Percentiles rank a stretch among this genome's conserved stretches.
phyloP scores from a whole-genome alignment of 2,888 invertebrate genomes.

The Hemistola chrysoprasaria region DNA sequence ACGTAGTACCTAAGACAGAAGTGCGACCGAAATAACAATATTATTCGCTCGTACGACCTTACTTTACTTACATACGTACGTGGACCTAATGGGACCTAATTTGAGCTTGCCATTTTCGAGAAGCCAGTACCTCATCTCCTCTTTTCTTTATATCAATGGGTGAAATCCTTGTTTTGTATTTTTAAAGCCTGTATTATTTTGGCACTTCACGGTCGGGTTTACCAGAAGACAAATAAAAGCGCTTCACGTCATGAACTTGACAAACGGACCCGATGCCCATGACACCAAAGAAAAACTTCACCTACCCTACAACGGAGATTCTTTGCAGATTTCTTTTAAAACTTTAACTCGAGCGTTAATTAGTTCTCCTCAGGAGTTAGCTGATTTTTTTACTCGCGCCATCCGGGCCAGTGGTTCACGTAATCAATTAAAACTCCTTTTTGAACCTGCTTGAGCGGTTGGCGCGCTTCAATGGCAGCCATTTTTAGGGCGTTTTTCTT shows the following conservation, averaged over 20 bases:
- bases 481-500: slow-evolving; percentile 29
- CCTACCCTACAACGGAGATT: slow-evolving; percentile 30
- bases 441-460: slow-evolving; percentile 36
- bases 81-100: too few relatives aligned
- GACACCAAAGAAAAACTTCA: slow-evolving; percentile 18
- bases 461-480: slow-evolving; percentile 28
- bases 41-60: too few relatives aligned
- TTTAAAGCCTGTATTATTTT: too few relatives aligned
- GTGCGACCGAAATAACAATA: too few relatives aligned
- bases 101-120: too few relatives aligned
- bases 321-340: slow-evolving; percentile 46
- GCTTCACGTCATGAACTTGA: background rate
- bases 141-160: too few relatives aligned
- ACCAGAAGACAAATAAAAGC: too few relatives aligned
- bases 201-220: too few relatives aligned
- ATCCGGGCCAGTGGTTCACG: slow-evolving; percentile 38
- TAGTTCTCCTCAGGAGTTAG: slow-evolving; percentile 47
- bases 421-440: slow-evolving; percentile 54
- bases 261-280: slow-evolving; percentile 14
- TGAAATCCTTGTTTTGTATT: too few relatives aligned
- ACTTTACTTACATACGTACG: too few relatives aligned
- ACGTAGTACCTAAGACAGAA: too few relatives aligned
- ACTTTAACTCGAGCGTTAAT: slow-evolving; percentile 55
- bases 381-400: slow-evolving; percentile 31
- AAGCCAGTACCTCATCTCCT: too few relatives aligned